Percentiles rank a stretch among this genome's conserved stretches.
These are phyloP conservation scores for Coenobita brevimanus DNA, from an alignment of 1,140 invertebrate genomes.

Conservation along the genomic window DNA sequence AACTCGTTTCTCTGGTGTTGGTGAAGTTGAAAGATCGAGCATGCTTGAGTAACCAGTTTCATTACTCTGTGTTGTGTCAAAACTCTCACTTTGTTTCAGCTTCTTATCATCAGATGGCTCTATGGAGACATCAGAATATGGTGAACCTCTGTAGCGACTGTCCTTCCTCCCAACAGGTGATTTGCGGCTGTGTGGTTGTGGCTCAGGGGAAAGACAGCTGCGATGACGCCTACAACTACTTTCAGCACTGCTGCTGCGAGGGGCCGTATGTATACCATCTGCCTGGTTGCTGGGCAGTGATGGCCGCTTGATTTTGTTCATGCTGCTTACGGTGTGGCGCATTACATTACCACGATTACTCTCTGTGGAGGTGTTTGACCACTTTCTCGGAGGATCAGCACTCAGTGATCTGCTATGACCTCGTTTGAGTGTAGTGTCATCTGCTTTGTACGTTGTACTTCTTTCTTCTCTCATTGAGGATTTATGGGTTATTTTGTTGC, in stretches of 20 bases:
- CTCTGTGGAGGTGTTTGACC: slow-evolving; percentile 52
- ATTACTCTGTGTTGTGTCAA: slow-evolving; percentile 69
- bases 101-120: slow-evolving; percentile 53
- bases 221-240: slow-evolving; percentile 41
- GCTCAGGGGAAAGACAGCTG: slow-evolving; percentile 54
- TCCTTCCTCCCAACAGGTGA: slow-evolving; percentile 52
- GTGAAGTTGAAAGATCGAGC: slow-evolving; percentile 67
- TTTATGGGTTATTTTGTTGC: slow-evolving; percentile 24
- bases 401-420: slow-evolving; percentile 55
- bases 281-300: slow-evolving; percentile 37
- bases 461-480: slow-evolving; percentile 39
- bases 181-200: slow-evolving; percentile 41
- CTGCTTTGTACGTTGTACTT: neutral
- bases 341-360: slow-evolving; percentile 40
- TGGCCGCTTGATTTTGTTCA: slow-evolving; percentile 64
- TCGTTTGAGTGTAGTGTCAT: neutral
- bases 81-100: slow-evolving; percentile 68
- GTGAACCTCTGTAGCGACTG: slow-evolving; percentile 49
- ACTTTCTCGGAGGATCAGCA: slow-evolving; percentile 52
- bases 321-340: slow-evolving; percentile 68
- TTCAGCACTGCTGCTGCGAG: slow-evolving; percentile 63
- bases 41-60: slow-evolving; percentile 69
- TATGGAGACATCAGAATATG: slow-evolving; percentile 50
- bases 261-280: neutral
- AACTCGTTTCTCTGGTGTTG: slow-evolving; percentile 47